Conservation (phyloP, 53 echinoderm and acorn worm species). For the Hippasteria phrygiana region DNA sequence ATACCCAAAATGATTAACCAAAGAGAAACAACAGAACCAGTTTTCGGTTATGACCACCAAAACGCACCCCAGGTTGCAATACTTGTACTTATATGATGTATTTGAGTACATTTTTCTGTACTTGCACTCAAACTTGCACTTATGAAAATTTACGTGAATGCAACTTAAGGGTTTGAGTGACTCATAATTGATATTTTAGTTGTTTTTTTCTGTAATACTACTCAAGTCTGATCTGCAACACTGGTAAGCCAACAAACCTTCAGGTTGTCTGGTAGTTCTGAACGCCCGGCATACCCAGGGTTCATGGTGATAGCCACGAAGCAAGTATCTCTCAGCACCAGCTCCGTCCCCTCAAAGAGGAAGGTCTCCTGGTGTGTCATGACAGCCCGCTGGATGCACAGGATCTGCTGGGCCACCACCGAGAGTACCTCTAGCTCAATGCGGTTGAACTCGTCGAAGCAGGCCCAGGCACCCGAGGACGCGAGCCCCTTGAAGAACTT, state of each 20-base stretch:
- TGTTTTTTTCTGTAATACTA: too few species aligned
- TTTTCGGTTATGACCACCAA: too few species aligned
- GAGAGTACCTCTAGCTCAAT: conserved; percentile 99
- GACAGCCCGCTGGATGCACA: conserved; percentile 95
- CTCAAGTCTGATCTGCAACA: too few species aligned
- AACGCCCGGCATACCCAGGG: conserved; percentile 95
- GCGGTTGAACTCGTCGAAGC: conserved; percentile 99
- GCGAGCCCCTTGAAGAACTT: conserved; percentile 99
- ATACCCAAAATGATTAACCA: too few species aligned
- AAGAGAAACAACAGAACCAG: too few species aligned
- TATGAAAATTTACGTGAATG: too few species aligned
- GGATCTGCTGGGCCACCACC: conserved; percentile 98
- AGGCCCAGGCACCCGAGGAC: conserved; percentile 98
- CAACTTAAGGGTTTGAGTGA: too few species aligned
- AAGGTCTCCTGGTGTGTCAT: conserved; percentile 79
- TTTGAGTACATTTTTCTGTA: too few species aligned
- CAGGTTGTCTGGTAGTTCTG: conserved; percentile 94
- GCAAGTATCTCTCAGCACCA: conserved; percentile 84
- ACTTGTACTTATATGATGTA: too few species aligned
- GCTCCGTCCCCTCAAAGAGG: conserved; percentile 92
- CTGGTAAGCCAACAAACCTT: conserved; percentile 70
- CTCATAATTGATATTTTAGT: too few species aligned
- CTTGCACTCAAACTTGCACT: too few species aligned
- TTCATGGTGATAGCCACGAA: conserved; percentile 99
- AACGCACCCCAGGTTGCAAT: too few species aligned